A percentile compares a stretch with the other conserved stretches of the same genome.
These are phyloP conservation scores for Heliconius eleuchia DNA, from an alignment of 1,140 invertebrate genomes.

Conservation along the genomic window DNA sequence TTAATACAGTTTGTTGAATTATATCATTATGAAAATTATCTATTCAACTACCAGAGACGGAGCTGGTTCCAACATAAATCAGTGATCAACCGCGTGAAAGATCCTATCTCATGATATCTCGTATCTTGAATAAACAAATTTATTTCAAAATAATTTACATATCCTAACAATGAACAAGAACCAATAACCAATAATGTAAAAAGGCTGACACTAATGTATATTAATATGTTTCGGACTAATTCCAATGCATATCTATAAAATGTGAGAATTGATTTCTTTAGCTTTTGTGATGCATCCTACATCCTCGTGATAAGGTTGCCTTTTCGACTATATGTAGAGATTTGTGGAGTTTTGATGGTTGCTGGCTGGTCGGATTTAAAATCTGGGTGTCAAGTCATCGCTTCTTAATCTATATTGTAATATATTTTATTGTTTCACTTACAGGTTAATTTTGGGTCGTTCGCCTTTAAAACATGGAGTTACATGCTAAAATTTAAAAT, in stretches of 20 bases:
- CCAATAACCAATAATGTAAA: conserved; percentile 74
- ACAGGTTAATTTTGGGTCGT: conserved; percentile 9
- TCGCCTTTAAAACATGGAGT: conserved; percentile 9
- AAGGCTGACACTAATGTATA: conserved; percentile 74
- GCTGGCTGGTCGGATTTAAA: conserved; percentile 52
- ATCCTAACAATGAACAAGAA: conserved; percentile 66
- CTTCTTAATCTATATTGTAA: conserved; percentile 79
- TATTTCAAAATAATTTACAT: conserved; percentile 61
- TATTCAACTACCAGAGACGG: neutral
- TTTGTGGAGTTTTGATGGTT: conserved; percentile 12
- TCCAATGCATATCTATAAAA: conserved; percentile 65
- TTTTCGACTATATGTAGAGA: conserved; percentile 20
- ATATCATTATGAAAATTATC: neutral
- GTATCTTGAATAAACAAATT: conserved; percentile 54
- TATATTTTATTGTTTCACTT: conserved; percentile 69
- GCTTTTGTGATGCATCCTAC: conserved; percentile 26
- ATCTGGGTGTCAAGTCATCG: conserved; percentile 74
- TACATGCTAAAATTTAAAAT: neutral
- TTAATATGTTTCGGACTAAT: conserved; percentile 73
- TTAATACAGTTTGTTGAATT: neutral
- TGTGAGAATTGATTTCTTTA: conserved; percentile 47
- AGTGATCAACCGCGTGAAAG: conserved; percentile 16
- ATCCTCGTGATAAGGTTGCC: conserved; percentile 32
- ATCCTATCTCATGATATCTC: conserved; percentile 32
- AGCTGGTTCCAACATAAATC: conserved; percentile 22